Percentiles rank a stretch among this genome's conserved stretches.
Conservation (phyloP, 2,888 invertebrate species). For the Agrochola circellaris region DNA sequence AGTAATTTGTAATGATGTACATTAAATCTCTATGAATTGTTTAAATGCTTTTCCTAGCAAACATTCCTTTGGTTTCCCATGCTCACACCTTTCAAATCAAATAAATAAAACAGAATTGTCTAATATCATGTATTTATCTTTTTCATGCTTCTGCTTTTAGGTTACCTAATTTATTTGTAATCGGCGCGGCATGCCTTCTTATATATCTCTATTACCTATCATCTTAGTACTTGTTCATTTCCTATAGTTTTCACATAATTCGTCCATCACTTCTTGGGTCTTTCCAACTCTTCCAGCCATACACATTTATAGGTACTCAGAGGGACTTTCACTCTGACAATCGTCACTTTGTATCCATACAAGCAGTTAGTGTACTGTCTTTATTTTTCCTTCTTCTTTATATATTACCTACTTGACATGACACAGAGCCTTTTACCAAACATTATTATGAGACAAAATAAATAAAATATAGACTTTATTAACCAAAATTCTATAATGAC, state of each 20-base stretch:
- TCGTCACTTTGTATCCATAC: neutral
- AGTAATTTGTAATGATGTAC: neutral
- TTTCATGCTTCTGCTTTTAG: neutral
- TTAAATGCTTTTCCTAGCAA: too few relatives aligned
- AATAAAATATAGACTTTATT: slow-evolving; percentile 43
- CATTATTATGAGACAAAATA: slow-evolving; percentile 15
- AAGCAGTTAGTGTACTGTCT: neutral
- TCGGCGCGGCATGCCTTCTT: neutral
- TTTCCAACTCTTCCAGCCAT: neutral
- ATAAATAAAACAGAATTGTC: neutral
- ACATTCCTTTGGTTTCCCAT: neutral
- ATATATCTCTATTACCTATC: neutral
- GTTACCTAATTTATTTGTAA: neutral
- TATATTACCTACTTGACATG: neutral
- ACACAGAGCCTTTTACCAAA: neutral
- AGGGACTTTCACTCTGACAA: neutral
- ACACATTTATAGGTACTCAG: neutral
- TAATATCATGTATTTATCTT: neutral
- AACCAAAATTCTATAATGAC: slow-evolving; percentile 48
- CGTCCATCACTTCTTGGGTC: too few relatives aligned
- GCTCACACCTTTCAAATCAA: neutral
- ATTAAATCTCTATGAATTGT: neutral
- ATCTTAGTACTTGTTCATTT: neutral
- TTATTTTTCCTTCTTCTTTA: neutral
- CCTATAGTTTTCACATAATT: neutral